Conservation (phyloP, 2,113 vertebrate species). For the Crotalus horridus region DNA sequence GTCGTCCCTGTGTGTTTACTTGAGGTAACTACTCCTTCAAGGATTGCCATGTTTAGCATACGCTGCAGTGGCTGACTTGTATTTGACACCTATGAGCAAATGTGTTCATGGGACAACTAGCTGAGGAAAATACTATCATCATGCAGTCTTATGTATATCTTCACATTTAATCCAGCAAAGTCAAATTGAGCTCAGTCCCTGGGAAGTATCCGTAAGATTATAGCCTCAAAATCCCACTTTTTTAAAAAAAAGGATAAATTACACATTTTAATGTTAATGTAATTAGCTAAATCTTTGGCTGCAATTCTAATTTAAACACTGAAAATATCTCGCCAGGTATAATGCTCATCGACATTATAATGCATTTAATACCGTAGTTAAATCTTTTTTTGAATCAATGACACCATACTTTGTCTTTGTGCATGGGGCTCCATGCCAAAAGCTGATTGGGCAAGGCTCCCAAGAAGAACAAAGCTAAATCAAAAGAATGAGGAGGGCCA, state of each 20-base stretch:
- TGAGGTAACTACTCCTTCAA: background rate
- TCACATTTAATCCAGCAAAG: background rate
- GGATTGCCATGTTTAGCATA: background rate
- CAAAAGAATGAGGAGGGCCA: background rate
- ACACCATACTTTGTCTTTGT: background rate
- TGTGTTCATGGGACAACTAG: background rate
- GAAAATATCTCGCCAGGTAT: background rate
- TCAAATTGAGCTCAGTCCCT: background rate
- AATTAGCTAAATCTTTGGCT: background rate
- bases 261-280: background rate
- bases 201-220: background rate
- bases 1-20: background rate
- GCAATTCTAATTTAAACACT: background rate
- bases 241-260: background rate
- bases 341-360: background rate
- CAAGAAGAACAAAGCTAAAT: background rate
- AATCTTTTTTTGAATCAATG: background rate
- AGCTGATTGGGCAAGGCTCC: background rate
- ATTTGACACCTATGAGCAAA: background rate
- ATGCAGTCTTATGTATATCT: background rate
- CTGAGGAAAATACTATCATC: background rate
- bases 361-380: background rate
- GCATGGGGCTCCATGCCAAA: background rate
- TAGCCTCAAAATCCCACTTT: background rate
- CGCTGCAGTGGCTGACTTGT: background rate